Evolutionary conservation across 2,797 vertebrate genomes (phyloP), one percentile per base, ranked within the genome.

Genomic region (Phrynocephalus forsythii): DNA sequence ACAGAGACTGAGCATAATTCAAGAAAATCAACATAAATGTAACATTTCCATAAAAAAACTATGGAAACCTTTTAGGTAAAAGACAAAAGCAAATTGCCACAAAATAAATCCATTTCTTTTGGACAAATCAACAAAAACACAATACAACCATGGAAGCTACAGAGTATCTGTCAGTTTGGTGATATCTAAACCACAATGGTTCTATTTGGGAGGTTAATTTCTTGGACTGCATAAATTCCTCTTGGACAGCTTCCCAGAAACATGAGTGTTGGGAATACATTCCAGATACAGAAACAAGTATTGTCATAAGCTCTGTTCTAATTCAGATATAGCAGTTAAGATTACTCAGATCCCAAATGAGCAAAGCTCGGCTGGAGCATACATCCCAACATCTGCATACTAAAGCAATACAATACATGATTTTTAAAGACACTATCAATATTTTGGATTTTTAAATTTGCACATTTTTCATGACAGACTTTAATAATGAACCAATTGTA

Each of bases 281-380:
- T 0, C 1, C 33, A 89, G 80, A 85, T 88, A 73, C 50, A 50
- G 33, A 84, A 63, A 83, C 5, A 92, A 83, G 3, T 30, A 33
- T 79, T 22, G 38, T 63, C 83, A 63, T 76, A 67, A 30, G 77
- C 38, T 10, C 33, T 33, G 44, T 28, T 91, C 33, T 90, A 63
- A 72, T 88, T 90, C 84, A 86, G 15, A 86, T 79, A 83, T 20
- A 83, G 48, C 20, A 83, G 38, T 50, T 89, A 84, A 82, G 50
- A 80, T 78, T 86, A 71, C 71, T 88, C 67, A 13, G 60, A 83
- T 88, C 79, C 79, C 88, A 84, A 81, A 20, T n/a, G 24, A 89
- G 48, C 84, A 73, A 48, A 92, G 38, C 60, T 76, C 44, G 92
- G 72, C 79, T 33, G 85, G 77, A 87, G 80, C 82, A 8, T 83